A percentile compares a stretch with the other conserved stretches of the same genome.
These are phyloP conservation scores for Plutella xylostella DNA, from an alignment of 2,888 invertebrate genomes.

Conservation along the genomic window DNA sequence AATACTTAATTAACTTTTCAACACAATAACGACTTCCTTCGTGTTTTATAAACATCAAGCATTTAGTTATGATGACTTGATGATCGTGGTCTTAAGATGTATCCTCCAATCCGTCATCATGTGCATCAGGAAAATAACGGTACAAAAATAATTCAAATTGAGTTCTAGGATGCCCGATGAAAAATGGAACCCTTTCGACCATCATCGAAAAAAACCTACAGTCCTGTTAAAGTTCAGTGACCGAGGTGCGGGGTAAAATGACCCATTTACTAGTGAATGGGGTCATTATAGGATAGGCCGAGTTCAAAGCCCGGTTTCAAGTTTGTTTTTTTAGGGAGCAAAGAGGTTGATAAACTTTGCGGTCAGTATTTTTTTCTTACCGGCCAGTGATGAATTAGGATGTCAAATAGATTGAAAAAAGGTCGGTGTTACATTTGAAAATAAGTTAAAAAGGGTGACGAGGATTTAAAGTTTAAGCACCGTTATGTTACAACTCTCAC, in stretches of 20 bases:
- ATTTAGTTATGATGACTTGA: too few relatives aligned
- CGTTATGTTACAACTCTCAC: too few relatives aligned
- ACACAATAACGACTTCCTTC: too few relatives aligned
- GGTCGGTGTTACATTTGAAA: too few relatives aligned
- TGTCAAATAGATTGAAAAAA: too few relatives aligned
- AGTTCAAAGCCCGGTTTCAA: background rate
- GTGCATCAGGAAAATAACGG: conserved; percentile 44
- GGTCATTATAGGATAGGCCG: conserved; percentile 37
- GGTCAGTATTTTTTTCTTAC: background rate
- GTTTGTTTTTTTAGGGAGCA: conserved; percentile 19
- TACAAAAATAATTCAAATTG: conserved; percentile 54
- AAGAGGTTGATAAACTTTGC: conserved; percentile 10
- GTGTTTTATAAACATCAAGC: too few relatives aligned
- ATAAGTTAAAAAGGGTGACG: too few relatives aligned
- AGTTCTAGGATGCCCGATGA: conserved; percentile 55
- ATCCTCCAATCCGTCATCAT: too few relatives aligned
- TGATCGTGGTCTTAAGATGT: too few relatives aligned
- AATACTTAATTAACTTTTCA: too few relatives aligned
- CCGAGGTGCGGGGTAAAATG: conserved; percentile 59
- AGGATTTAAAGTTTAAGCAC: too few relatives aligned
- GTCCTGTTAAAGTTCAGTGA: conserved; percentile 65
- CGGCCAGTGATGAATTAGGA: background rate
- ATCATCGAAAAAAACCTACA: conserved; percentile 43
- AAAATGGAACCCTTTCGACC: conserved; percentile 47
- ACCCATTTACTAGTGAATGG: conserved; percentile 60